Base-by-base conservation (phyloP, 2,113 vertebrate genomes). In the Xiphias gladius region DNA sequence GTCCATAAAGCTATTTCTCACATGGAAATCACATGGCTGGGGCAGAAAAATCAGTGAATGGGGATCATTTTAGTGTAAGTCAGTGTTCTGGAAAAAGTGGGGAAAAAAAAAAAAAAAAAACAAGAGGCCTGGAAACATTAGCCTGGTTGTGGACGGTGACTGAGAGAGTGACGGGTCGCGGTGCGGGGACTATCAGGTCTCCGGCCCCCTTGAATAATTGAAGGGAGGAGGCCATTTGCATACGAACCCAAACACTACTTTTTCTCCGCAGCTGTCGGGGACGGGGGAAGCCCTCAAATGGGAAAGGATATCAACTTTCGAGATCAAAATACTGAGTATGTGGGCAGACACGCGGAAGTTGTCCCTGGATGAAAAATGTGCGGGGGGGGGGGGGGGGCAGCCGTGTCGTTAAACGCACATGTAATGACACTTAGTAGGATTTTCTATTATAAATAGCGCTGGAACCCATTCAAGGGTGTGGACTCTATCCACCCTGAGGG, bases 171-270 rank as follows among this genome's bases (percentile, higher is more conserved):
- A 80, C 81, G n/a, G 76, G 79, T 87, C 41, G 55, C 72, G 66
- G 59, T 24, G 17, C 2, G 22, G 64, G 85, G n/a, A 50, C 39
- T 35, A 90, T 91, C 87, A n/a, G 43, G 30, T 88, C 86, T 84
- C 87, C 41, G 80, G 13, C 8, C 41, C 63, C 73, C 55, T 22
- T 94, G 80, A 94, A 95, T 94, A 83, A 95, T 92, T 93, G 63
- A 95, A 58, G 65, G 41, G 26, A 54, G 84, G 87, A 87, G 82
- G 24, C 48, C 2, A 94, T 94, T 94, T 94, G 89, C 94, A 95
- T 94, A 94, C 66, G 80, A 84, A 93, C 94, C 93, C 93, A 95
- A 95, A 96, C 94, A 94, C 76, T 32, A 14, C 17, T 41, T 62
- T 19, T 28, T 22, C 22, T 11, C n/a, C 41, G 59, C 82, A 20